Evolutionary conservation across 2,888 invertebrate species (phyloP), one percentile per base, ranked within the genome.

Genomic region (Nudaria mundana): DNA sequence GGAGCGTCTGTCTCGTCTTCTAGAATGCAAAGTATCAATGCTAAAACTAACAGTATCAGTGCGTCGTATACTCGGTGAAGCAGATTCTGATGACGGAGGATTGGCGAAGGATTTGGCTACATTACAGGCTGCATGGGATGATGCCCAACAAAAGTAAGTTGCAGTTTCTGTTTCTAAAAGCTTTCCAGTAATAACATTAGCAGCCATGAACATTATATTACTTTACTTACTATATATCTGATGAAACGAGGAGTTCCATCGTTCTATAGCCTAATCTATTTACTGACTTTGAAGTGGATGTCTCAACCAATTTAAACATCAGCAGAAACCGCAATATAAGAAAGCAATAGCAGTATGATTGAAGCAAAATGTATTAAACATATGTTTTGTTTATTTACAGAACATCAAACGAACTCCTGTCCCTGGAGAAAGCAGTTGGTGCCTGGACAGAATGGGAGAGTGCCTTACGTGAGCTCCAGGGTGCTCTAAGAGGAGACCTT

Each of bases 401-500:
- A 67, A 93, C 94, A 41, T 92, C 92, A 56, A 91, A 91, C 57
- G 93, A 94, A 71, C 83, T 95, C 64, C 91, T 92, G 55, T 92
- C 92, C 50, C 82, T 95, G 41, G 94, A 94, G 66, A 92, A 92
- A 56, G 92, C 94, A 7, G 90, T 94, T 31, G 90, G 91, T 54
- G 92, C 92, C 18, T 94, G 94, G 94, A 91, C 92, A 38, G 94
- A 95, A 71, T 92, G 95, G 81, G 94, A 94, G 70, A 90, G 90
- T 43, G 93, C 95, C 6, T 83, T 95, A 38, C 91, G 93, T 10
- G 95, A 95, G 71, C 91, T 96, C 47, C 94, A 94, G 65, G 91
- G 92, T 34, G 95, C 94, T 16, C 78, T 96, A 34, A 91, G 93
- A 18, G 93, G 94, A 52, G 96, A 96, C 75, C 61, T 84, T 37